Evolutionary conservation across 64 coral and sea anemone species (phyloP).

Genomic region (Pachyseris speciosa): DNA sequence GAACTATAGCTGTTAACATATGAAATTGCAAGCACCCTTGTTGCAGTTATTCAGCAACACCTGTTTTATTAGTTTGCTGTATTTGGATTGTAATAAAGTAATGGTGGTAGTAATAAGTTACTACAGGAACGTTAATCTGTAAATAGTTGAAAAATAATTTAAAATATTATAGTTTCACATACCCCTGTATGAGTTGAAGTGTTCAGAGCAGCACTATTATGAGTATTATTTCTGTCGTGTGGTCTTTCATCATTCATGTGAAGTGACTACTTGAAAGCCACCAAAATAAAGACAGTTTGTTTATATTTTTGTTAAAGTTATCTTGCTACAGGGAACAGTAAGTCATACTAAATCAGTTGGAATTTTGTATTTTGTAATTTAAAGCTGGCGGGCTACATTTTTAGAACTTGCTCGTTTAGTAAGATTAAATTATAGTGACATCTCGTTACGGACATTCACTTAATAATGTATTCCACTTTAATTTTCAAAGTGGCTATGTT

Average conservation of each 20-base stretch:
- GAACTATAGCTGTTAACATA: too few species aligned
- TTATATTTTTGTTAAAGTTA: not conserved
- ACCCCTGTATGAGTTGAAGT: not conserved
- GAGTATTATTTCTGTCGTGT: too few species aligned
- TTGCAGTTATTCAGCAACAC: not conserved
- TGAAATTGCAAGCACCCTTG: not conserved
- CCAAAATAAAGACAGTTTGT: not conserved
- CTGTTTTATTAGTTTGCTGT: not conserved
- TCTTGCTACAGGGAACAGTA: not conserved
- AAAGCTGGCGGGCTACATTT: not conserved
- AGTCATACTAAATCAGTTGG: not conserved
- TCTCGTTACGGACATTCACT: too few species aligned
- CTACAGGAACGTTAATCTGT: not conserved
- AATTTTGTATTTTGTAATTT: constrained; percentile 6
- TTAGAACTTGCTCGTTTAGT: not conserved
- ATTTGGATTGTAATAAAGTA: not conserved
- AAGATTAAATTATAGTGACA: not conserved
- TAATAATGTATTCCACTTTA: too few species aligned
- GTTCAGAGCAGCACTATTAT: too few species aligned
- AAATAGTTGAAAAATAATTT: not conserved
- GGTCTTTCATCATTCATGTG: too few species aligned
- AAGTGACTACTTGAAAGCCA: not conserved
- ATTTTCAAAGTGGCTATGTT: not conserved
- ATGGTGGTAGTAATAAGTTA: not conserved
- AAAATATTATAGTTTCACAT: not conserved